Evolutionary conservation across 2,113 vertebrate species (phyloP).

Genomic region (Paedocypris sp.): DNA sequence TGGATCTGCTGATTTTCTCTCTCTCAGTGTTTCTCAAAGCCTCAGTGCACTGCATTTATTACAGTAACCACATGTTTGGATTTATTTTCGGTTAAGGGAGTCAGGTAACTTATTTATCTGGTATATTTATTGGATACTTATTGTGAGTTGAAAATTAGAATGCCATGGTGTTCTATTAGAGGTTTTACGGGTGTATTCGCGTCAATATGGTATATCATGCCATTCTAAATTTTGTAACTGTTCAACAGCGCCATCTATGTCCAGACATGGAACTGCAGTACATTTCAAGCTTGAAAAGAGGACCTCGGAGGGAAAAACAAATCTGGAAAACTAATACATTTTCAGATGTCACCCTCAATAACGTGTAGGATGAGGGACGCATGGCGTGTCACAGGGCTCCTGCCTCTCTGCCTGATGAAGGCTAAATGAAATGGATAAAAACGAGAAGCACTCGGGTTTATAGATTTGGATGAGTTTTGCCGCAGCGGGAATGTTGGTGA

Average conservation of each 20-base stretch:
- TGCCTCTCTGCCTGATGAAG: slow-evolving; percentile 29
- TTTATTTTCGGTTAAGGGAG: no score
- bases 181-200: no score
- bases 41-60: no score
- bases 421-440: slow-evolving; percentile 8
- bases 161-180: no score
- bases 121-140: no score
- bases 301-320: slow-evolving; percentile 37
- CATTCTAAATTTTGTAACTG: not conserved
- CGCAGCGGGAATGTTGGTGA: slow-evolving; percentile 20
- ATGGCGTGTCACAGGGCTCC: slow-evolving; percentile 26
- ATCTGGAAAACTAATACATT: slow-evolving; percentile 35
- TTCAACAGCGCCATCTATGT: not conserved
- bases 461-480: slow-evolving; percentile 29
- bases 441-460: slow-evolving; percentile 28
- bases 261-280: not conserved
- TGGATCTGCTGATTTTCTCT: no score
- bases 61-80: no score
- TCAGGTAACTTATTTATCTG: no score
- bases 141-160: no score
- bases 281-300: not conserved
- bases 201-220: no score
- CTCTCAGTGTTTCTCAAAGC: no score
- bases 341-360: slow-evolving; percentile 43
- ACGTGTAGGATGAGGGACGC: slow-evolving; percentile 23